These are phyloP conservation scores for Eupithecia dodoneata DNA, from an alignment of 2,888 invertebrate genomes.

Conservation along the genomic window DNA sequence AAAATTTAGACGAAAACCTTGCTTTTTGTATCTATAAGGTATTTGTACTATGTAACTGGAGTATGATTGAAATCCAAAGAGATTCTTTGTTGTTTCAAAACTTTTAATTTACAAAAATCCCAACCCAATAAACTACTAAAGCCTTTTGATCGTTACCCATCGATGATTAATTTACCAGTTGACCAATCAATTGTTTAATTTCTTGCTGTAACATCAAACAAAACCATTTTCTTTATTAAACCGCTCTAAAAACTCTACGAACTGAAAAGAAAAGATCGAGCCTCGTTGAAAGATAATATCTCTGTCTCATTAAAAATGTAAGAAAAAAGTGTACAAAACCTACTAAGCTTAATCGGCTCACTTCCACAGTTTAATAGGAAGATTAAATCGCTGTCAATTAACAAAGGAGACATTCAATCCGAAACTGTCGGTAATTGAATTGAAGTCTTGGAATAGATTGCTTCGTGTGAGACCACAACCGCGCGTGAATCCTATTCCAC, in stretches of 20 bases:
- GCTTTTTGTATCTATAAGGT: no score
- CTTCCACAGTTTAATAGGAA: conserved; percentile 1
- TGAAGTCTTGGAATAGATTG: background rate
- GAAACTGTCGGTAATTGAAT: background rate
- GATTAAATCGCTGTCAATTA: background rate
- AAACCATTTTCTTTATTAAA: background rate
- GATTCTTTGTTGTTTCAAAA: background rate
- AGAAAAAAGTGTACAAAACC: background rate
- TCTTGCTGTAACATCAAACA: background rate
- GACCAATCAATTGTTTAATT: background rate
- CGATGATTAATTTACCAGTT: background rate
- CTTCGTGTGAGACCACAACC: background rate
- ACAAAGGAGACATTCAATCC: background rate
- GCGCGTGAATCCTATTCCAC: background rate
- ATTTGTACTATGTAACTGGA: no score
- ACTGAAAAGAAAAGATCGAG: background rate
- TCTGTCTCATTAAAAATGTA: background rate
- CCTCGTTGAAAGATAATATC: background rate
- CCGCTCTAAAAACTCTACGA: background rate
- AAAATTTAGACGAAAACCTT: background rate
- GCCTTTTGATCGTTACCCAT: background rate
- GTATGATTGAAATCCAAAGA: background rate
- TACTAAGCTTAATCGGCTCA: background rate
- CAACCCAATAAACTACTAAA: background rate
- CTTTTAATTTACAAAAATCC: background rate